phyloP scores from a whole-genome alignment of 2,113 vertebrate species.

The Rhinogobius similis region DNA sequence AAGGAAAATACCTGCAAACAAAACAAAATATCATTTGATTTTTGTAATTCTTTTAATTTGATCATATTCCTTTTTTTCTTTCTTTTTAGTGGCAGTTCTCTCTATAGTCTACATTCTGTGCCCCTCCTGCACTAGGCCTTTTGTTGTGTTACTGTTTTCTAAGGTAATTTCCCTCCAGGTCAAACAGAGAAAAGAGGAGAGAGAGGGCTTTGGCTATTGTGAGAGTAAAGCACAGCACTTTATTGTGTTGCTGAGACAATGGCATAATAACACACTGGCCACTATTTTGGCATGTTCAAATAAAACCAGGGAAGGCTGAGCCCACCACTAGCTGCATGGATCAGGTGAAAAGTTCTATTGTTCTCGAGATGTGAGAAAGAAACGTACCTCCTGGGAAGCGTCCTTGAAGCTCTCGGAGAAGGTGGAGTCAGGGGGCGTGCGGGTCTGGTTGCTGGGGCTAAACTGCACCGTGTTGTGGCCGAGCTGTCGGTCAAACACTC shows the following conservation, averaged over 20 bases:
- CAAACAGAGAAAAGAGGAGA: slow-evolving; percentile 65
- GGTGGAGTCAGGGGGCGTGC: slow-evolving; percentile 92
- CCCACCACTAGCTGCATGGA: slow-evolving; percentile 73
- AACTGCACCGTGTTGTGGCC: slow-evolving; percentile 82
- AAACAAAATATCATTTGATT: not conserved
- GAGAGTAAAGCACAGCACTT: slow-evolving; percentile 80
- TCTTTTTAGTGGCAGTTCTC: slow-evolving; percentile 11
- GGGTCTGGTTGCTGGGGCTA: slow-evolving; percentile 84
- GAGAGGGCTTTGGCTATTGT: slow-evolving; percentile 79
- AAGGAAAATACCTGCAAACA: slow-evolving; percentile 89
- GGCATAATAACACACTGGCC: slow-evolving; percentile 82
- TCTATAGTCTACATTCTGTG: slow-evolving; percentile 5
- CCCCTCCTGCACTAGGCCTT: slow-evolving; percentile 43
- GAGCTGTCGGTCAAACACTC: slow-evolving; percentile 87
- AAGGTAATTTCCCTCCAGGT: slow-evolving; percentile 75
- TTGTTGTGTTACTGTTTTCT: slow-evolving; percentile 71
- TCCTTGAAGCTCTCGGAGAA: slow-evolving; percentile 96
- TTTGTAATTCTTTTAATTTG: not conserved
- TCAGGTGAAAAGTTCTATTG: slow-evolving; percentile 75
- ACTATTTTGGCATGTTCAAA: slow-evolving; percentile 82
- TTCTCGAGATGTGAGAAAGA: slow-evolving; percentile 63
- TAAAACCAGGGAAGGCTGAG: slow-evolving; percentile 78
- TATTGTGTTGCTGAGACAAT: slow-evolving; percentile 84
- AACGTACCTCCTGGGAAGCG: slow-evolving; percentile 87
- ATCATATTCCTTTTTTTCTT: too few species aligned